phyloP scores from a whole-genome alignment of 2,113 vertebrate genomes.

The Myotis yumanensis region DNA sequence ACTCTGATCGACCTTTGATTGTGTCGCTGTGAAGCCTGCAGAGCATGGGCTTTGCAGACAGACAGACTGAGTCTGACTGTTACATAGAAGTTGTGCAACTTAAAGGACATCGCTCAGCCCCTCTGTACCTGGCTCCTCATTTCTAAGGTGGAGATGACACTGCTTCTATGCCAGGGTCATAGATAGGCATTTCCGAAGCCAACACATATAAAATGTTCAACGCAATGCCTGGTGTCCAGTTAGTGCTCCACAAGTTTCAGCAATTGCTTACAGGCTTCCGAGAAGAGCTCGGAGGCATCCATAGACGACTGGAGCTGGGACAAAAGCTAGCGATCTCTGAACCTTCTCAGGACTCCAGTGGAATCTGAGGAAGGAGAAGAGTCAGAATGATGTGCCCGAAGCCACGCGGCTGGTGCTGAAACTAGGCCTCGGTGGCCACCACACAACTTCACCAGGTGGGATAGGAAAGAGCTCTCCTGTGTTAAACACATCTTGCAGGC shows the following conservation, averaged over 20 bases:
- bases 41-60: neutral
- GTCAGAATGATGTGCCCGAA: neutral
- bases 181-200: neutral
- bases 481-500: neutral
- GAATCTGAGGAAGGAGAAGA: neutral
- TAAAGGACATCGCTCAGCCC: fast-evolving
- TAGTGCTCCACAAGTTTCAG: fast-evolving
- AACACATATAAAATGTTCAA: fast-evolving
- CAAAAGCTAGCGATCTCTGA: neutral
- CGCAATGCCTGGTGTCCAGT: fast-evolving
- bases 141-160: neutral
- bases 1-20: fast-evolving
- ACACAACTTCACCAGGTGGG: neutral
- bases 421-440: neutral
- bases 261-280: fast-evolving
- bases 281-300: fast-evolving
- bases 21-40: fast-evolving
- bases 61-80: neutral
- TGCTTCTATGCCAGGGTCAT: neutral
- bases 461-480: too few species aligned
- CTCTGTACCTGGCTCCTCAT: neutral
- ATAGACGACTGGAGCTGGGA: neutral
- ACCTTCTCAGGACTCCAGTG: neutral
- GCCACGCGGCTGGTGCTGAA: neutral
- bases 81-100: neutral